Evolutionary conservation across 1,140 invertebrate species (phyloP).

Genomic region (Lepidurus packardi): DNA sequence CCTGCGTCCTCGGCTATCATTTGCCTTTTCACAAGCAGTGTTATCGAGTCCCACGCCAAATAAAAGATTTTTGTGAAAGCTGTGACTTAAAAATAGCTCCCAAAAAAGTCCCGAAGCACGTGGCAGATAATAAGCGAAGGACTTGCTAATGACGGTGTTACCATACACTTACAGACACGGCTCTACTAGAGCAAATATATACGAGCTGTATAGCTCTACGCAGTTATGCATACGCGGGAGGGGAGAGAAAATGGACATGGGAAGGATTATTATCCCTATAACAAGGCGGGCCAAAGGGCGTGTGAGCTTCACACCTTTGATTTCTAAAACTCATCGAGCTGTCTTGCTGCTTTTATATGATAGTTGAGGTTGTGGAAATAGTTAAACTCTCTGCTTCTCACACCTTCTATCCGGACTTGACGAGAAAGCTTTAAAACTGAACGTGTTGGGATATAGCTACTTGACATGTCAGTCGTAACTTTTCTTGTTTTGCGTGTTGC

Average conservation of each 20-base stretch:
- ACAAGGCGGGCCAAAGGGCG: neutral
- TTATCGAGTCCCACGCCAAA: neutral
- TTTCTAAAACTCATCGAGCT: neutral
- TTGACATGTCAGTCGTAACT: slow-evolving; percentile 11
- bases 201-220: neutral
- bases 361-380: slow-evolving; percentile 10
- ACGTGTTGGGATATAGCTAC: neutral
- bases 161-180: neutral
- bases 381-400: neutral
- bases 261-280: neutral
- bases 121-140: neutral
- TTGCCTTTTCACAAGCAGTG: slow-evolving; percentile 2
- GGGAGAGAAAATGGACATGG: neutral
- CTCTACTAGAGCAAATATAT: no score
- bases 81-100: neutral
- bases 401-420: neutral
- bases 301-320: neutral
- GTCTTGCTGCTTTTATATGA: neutral
- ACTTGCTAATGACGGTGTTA: neutral
- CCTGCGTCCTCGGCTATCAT: neutral
- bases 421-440: neutral
- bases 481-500: slow-evolving; percentile 4
- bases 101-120: neutral
- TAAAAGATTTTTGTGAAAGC: neutral
- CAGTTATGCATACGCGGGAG: neutral